Base-by-base conservation (phyloP, 92 coral and sea anemone genomes). In the Scolanthus callimorphus region DNA sequence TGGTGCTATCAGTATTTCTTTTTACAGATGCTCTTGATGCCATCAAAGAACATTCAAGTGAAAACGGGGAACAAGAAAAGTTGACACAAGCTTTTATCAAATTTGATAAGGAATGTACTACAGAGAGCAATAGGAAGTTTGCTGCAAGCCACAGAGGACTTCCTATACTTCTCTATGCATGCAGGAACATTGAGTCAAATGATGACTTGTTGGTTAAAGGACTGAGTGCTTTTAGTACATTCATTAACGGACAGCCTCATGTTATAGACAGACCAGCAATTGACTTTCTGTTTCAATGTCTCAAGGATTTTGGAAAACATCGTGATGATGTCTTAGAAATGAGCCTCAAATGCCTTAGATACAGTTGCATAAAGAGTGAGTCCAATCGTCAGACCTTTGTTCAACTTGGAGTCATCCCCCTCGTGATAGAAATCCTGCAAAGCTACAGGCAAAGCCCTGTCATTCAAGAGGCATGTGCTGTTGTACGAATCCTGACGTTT, bases 301-400 rank as follows among this genome's bases (percentile, higher is more conserved):
- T 87, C 26, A 87, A 83, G 31, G 90, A 87, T 19, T 67, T 57
- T 12, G 48, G 20, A 22, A 58, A 63, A 17, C 59, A 67, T 34
- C n/a, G n/a, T n/a, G 31, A 43, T 27, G 31, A 64, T 17, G 25
- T 73, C 4, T 28, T 57, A 20, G 90, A 69, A 30, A 65, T 67
- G 47, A 56, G 34, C 50, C 24, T 87, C 11, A 73, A 38, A 65
- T 60, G 76, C 8, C 23, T 74, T 6, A 59, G 83, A 27, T 29
- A 48, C 15, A 39, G 86, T 27, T 87, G 96, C 43, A 56, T 87
- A 38, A 87, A 67, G 57, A 67, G 83, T 57, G 96, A 87, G 47
- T 82, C 96, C n/a, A 87, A 87, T 50, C 84, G 90, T 17, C 96
- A 87, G 59, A 74, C 86, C 2, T 83, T 71, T 69, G 96, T 87